Evolutionary conservation across 1,140 invertebrate genomes (phyloP).

Genomic region (Apis dorsata): DNA sequence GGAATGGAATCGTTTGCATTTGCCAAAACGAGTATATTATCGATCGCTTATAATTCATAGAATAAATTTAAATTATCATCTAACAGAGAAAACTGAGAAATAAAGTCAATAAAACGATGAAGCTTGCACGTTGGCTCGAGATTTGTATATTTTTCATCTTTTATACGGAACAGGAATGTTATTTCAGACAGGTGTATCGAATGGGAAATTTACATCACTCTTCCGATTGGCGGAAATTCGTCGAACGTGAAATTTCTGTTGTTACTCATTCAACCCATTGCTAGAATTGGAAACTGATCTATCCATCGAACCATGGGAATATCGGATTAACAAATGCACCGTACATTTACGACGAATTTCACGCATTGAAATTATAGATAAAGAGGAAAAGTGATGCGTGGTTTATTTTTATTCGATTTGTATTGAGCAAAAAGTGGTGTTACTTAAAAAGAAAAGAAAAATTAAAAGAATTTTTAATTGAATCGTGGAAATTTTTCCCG

Average conservation of each 20-base stretch:
- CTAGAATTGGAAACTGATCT: not conserved
- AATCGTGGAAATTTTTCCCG: no score
- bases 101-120: no score
- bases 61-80: no score
- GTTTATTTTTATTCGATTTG: not conserved
- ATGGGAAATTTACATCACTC: not conserved
- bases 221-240: slow-evolving; percentile 1
- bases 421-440: not conserved
- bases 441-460: not conserved
- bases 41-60: no score
- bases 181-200: no score
- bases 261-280: not conserved
- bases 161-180: not conserved
- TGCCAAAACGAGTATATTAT: no score
- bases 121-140: not conserved
- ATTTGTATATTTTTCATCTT: not conserved
- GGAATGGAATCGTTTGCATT: no score
- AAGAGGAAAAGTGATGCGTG: no score
- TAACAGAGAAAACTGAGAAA: no score
- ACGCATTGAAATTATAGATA: not conserved
- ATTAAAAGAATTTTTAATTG: no score
- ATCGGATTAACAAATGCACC: slow-evolving; percentile 1
- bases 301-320: not conserved
- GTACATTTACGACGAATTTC: not conserved
- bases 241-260: slow-evolving; percentile 7